Evolutionary conservation across 2,888 invertebrate genomes (phyloP).

Genomic region (Drosophila prolongata): DNA sequence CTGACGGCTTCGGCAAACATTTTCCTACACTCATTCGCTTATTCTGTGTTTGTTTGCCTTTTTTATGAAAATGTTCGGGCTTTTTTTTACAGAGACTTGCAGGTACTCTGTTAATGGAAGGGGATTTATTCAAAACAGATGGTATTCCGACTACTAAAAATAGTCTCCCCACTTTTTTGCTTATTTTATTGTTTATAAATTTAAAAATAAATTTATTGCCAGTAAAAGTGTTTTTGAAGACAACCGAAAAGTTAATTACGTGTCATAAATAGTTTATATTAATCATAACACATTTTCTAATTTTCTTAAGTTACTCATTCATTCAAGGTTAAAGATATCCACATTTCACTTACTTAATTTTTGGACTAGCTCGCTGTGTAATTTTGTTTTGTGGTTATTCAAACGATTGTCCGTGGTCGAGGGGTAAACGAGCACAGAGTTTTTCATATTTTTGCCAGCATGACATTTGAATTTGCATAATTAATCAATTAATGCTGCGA

Average conservation of each 20-base stretch:
- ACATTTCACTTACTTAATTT: neutral
- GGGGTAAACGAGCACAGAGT: neutral
- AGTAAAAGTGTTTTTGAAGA: no score
- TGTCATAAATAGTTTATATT: neutral
- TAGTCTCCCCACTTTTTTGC: no score
- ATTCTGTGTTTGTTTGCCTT: constrained; percentile 13
- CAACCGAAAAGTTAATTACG: no score
- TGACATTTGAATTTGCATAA: constrained; percentile 67
- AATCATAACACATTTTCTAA: neutral
- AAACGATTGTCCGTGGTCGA: neutral
- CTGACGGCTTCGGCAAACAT: constrained; percentile 49
- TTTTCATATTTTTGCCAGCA: constrained; percentile 38
- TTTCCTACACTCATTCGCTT: constrained; percentile 4
- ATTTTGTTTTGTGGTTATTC: constrained; percentile 11
- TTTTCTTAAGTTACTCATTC: neutral
- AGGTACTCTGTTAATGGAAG: neutral
- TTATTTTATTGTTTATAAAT: no score
- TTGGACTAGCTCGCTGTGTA: constrained; percentile 1
- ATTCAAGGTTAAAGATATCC: neutral
- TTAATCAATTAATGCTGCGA: constrained; percentile 71
- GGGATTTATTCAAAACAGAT: constrained; percentile 1
- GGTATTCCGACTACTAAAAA: neutral
- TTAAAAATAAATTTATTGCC: no score
- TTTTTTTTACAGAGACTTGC: no score
- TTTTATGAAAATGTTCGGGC: neutral